A percentile compares a stretch with the other conserved stretches of the same genome.
These are phyloP conservation scores for Penaeus indicus DNA, from an alignment of 1,140 invertebrate genomes.

Conservation along the genomic window DNA sequence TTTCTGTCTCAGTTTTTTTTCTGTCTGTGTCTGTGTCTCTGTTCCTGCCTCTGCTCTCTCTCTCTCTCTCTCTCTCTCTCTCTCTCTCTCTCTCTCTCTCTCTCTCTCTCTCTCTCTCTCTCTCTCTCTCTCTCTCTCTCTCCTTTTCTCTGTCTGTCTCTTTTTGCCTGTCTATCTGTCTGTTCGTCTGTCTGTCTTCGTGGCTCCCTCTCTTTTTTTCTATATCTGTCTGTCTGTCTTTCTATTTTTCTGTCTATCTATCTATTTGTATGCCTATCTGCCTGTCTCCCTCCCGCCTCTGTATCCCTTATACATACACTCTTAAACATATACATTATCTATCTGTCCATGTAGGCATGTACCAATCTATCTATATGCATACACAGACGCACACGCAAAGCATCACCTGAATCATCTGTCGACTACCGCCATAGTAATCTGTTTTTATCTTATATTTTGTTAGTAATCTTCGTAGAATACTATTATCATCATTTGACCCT, in stretches of 20 bases:
- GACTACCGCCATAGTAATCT: too few relatives aligned
- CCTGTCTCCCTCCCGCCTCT: not conserved
- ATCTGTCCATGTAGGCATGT: not conserved
- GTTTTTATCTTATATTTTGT: too few relatives aligned
- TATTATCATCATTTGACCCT: too few relatives aligned
- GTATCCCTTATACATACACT: not conserved
- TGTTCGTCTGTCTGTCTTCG: too few relatives aligned
- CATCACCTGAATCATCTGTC: too few relatives aligned
- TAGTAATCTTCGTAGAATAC: too few relatives aligned
- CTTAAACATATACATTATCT: not conserved
- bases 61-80: not conserved
- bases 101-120: conserved; percentile 12
- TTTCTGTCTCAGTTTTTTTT: too few relatives aligned
- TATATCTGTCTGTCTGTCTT: too few relatives aligned
- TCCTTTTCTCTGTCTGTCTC: conserved; percentile 9
- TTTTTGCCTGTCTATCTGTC: too few relatives aligned
- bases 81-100: conserved; percentile 24
- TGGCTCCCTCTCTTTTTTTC: too few relatives aligned
- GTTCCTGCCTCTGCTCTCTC: not conserved
- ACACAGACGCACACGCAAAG: conserved; percentile 7
- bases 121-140: conserved; percentile 8
- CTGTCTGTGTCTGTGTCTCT: not conserved
- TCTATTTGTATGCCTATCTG: too few relatives aligned
- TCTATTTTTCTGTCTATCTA: too few relatives aligned
- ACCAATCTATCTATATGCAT: not conserved